These are phyloP conservation scores for Beris chalybata DNA, from an alignment of 2,888 invertebrate genomes.

Conservation along the genomic window DNA sequence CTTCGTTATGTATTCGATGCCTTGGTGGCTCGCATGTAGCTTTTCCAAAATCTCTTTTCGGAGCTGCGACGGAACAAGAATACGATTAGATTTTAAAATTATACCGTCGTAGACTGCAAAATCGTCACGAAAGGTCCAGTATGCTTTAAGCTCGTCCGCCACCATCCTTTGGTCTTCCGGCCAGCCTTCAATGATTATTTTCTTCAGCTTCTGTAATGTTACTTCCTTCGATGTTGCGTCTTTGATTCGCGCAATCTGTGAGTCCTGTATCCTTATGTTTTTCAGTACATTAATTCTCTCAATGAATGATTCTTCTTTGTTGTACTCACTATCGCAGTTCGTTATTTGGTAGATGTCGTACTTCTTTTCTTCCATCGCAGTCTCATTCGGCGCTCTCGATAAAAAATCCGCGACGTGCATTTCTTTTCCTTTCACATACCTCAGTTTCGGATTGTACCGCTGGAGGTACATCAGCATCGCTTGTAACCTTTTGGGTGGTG, in stretches of 20 bases:
- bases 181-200: conserved; percentile 16
- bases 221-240: not conserved
- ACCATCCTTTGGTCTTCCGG: conserved; percentile 10
- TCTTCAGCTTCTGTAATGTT: conserved; percentile 2
- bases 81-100: not conserved
- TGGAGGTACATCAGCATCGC: too few species aligned
- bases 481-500: too few species aligned
- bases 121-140: not conserved
- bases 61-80: not conserved
- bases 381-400: conserved; percentile 5
- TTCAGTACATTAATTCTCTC: too few species aligned
- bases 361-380: not conserved
- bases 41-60: conserved; percentile 18
- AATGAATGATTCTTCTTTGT: too few species aligned
- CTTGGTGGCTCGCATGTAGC: conserved; percentile 25
- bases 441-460: not conserved
- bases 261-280: too few species aligned
- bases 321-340: too few species aligned
- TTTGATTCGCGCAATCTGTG: too few species aligned
- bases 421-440: conserved; percentile 3
- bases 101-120: not conserved
- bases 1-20: conserved; percentile 13
- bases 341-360: too few species aligned
- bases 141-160: not conserved
- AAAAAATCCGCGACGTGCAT: conserved; percentile 23